These are phyloP conservation scores for Drosophila miranda DNA, from an alignment of 1,140 invertebrate genomes.

Conservation along the genomic window DNA sequence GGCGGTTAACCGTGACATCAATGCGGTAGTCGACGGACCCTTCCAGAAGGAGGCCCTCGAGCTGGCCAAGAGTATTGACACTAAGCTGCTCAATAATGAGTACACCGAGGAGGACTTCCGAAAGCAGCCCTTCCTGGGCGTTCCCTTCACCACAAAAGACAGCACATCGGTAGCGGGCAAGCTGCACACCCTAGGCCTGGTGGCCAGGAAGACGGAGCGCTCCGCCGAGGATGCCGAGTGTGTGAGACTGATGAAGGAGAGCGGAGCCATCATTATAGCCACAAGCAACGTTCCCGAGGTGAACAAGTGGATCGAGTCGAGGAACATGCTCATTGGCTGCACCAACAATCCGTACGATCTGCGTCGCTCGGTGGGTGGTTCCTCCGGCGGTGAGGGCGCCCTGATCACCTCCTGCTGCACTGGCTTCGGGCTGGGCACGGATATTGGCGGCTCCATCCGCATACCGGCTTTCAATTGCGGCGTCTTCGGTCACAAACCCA, in stretches of 20 bases:
- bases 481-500: conserved; percentile 95
- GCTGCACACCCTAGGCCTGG: conserved; percentile 87
- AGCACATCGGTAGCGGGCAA: conserved; percentile 85
- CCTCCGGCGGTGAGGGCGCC: conserved; percentile 91
- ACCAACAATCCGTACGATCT: conserved; percentile 96
- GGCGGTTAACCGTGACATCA: conserved; percentile 90
- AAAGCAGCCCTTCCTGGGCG: conserved; percentile 88
- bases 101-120: conserved; percentile 84
- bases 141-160: conserved; percentile 91
- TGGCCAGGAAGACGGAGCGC: conserved; percentile 83
- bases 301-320: conserved; percentile 88
- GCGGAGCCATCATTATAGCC: conserved; percentile 94
- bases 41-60: conserved; percentile 89
- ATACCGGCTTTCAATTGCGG: conserved; percentile 98
- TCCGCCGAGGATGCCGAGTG: conserved; percentile 90
- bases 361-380: conserved; percentile 91
- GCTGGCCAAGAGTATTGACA: conserved; percentile 89
- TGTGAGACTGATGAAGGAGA: conserved; percentile 88
- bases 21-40: conserved; percentile 90
- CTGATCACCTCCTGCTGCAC: conserved; percentile 89
- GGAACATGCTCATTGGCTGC: conserved; percentile 95
- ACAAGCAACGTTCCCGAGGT: conserved; percentile 97
- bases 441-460: conserved; percentile 97
- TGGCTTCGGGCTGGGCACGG: conserved; percentile 93
- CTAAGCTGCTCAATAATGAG: conserved; percentile 84